Evolutionary conservation across 2,797 vertebrate species (phyloP), one percentile per base, ranked within the genome.

Genomic region (Danionella dracula): DNA sequence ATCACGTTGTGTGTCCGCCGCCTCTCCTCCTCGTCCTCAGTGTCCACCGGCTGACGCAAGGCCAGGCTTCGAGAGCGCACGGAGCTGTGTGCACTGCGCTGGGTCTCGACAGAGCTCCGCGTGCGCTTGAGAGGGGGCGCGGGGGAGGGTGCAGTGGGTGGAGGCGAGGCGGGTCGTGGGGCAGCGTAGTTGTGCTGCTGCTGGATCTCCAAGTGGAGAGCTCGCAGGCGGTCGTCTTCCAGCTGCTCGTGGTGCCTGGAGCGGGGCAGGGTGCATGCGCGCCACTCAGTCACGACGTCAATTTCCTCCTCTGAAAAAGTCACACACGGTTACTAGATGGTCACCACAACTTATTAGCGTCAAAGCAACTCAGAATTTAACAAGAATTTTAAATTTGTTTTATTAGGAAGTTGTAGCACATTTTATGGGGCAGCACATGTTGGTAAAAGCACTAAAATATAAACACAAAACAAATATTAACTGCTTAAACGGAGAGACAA

Each of bases 121-220:
- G 72, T 49, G 1, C 88, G 88, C 44, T 89, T 91, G 71, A 48
- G 78, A 57, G 68, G 77, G 0, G 63, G 51, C 0, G 34, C 8
- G 19, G 19, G 4, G n/a, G 57, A 31, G 4, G 71, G 57, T 27
- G 23, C 3, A 7, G 55, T 60, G 5, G 78, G 64, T 1, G 67
- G 67, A n/a, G 65, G 87, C 0, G 88, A 89, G 17, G 84, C 75
- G 1, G 90, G 90, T 4, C 85, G 79, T 0, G 90, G 89, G 0
- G 90, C 90, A 0, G 90, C 90, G 2, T 92, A 91, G 83, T 92
- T 92, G 83, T 92, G 90, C 17, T 92, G 90, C 54, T 83, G 81
- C 35, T 90, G 89, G 79, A 91, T 91, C 59, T 91, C 87, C 0
- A 83, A 53, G 72, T 85, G 76, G 59, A 82, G 2, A 84, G 87